A percentile compares a stretch with the other conserved stretches of the same genome.
These are phyloP conservation scores for Labeo calbasu DNA, from an alignment of 2,797 vertebrate genomes.

Conservation along the genomic window DNA sequence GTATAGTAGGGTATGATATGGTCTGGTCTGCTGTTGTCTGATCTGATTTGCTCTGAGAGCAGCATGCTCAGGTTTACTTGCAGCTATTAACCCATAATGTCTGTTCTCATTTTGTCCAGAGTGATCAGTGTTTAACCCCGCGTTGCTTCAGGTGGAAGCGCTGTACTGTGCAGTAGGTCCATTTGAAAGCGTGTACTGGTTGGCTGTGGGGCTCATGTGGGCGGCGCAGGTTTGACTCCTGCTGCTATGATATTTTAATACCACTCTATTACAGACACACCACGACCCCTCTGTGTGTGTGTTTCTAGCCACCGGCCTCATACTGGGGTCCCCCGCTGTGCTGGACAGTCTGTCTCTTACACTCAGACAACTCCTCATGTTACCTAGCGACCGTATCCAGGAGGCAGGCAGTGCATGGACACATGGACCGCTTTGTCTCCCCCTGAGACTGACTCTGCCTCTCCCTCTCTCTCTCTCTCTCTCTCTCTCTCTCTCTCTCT, in stretches of 20 bases:
- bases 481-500: constrained; percentile 49
- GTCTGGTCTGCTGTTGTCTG: constrained; percentile 10
- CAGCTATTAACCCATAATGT: constrained; percentile 22
- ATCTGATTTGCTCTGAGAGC: not conserved
- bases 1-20: not conserved
- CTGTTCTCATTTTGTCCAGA: not conserved
- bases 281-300: not conserved
- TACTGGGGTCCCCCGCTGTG: constrained; percentile 29
- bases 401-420: constrained; percentile 59
- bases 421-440: constrained; percentile 46
- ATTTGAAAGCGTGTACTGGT: not conserved
- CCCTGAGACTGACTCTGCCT: constrained; percentile 31
- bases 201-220: not conserved
- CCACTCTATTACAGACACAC: not conserved
- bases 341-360: constrained; percentile 39
- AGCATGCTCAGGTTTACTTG: not conserved
- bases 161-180: not conserved
- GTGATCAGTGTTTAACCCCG: not conserved
- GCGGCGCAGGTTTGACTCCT: not conserved
- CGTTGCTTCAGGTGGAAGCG: not conserved
- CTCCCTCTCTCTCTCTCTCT: constrained; percentile 59
- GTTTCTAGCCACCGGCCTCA: constrained; percentile 46
- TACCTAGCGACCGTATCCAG: constrained; percentile 76
- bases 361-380: constrained; percentile 60
- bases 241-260: constrained; percentile 22